Conservation (phyloP, 2,888 invertebrate species). For the Periphyllus acericola region DNA sequence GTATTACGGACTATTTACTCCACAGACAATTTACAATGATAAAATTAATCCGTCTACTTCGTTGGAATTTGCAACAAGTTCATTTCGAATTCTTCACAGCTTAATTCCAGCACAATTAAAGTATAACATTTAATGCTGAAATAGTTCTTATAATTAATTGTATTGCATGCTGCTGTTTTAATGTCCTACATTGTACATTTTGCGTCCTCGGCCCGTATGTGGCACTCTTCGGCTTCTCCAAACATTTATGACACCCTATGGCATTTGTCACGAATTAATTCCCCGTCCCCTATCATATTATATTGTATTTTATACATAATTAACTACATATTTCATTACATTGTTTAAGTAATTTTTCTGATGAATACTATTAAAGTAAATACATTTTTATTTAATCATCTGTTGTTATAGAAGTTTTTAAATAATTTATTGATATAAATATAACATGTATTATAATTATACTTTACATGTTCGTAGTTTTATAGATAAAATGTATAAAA, state of each 20-base stretch:
- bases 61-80: slow-evolving; percentile 45
- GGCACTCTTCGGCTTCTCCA: too few relatives aligned
- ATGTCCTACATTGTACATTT: too few relatives aligned
- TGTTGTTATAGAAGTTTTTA: neutral
- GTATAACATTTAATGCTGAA: neutral
- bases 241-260: too few relatives aligned
- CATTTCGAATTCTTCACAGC: slow-evolving; percentile 46
- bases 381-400: neutral
- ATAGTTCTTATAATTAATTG: neutral
- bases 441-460: neutral
- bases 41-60: slow-evolving; percentile 49
- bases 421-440: neutral
- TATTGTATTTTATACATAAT: too few relatives aligned
- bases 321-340: too few relatives aligned
- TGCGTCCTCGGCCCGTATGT: too few relatives aligned
- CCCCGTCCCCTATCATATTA: too few relatives aligned
- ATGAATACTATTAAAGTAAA: neutral
- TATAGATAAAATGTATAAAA: slow-evolving; percentile 46
- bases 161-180: too few relatives aligned
- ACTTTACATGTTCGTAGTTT: slow-evolving; percentile 18
- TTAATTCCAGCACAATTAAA: slow-evolving; percentile 41
- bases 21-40: slow-evolving; percentile 20
- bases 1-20: slow-evolving; percentile 51
- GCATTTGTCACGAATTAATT: too few relatives aligned
- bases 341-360: neutral